Percentiles rank a stretch among this genome's conserved stretches.
phyloP scores from a whole-genome alignment of 2,113 vertebrate species.

The Phasianus colchicus region DNA sequence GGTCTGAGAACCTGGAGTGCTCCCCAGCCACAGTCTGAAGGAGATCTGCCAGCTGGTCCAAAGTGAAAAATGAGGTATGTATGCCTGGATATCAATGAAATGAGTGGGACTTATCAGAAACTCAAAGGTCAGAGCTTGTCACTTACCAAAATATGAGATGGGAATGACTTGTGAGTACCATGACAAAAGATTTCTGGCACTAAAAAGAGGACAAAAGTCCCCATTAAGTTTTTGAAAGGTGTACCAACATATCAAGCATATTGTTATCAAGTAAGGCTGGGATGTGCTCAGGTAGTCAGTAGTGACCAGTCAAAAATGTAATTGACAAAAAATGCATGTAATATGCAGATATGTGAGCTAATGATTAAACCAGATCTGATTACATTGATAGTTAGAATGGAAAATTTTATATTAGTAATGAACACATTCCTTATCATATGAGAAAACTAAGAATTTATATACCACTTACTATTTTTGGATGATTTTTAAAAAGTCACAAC shows the following conservation, averaged over 20 bases:
- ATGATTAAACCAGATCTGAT: background rate
- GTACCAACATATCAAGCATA: background rate
- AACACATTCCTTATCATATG: constrained; percentile 9
- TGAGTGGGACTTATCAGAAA: constrained; percentile 20
- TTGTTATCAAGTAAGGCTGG: background rate
- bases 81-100: background rate
- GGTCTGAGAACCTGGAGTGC: background rate
- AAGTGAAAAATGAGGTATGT: background rate
- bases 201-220: background rate
- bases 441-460: constrained; percentile 26
- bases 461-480: constrained; percentile 58
- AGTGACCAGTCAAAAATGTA: background rate
- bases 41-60: background rate
- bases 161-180: background rate
- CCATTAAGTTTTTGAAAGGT: background rate
- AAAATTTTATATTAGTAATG: background rate
- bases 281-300: background rate
- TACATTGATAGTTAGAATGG: background rate
- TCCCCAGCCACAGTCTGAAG: constrained; percentile 10
- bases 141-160: background rate
- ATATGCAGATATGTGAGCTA: background rate
- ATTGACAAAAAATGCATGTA: background rate
- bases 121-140: constrained; percentile 9
- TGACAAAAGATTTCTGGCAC: background rate
- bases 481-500: constrained; percentile 53